phyloP scores from a whole-genome alignment of 2,888 invertebrate species.

The Ophion costatus region DNA sequence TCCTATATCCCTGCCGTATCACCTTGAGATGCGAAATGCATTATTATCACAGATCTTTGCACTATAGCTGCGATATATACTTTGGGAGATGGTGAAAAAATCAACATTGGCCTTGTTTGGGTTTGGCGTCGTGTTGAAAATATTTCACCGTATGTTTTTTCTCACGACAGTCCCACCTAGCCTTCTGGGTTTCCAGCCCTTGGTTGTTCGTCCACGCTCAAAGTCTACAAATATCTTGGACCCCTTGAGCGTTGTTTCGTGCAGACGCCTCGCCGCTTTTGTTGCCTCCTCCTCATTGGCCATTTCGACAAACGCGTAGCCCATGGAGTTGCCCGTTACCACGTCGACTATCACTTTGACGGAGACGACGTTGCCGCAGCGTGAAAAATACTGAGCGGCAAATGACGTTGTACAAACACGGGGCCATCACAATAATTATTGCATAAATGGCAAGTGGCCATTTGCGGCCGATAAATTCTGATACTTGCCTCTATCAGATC shows the following conservation, averaged over 20 bases:
- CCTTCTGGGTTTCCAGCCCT: constrained; percentile 93
- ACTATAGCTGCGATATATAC: too few relatives aligned
- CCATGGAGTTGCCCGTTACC: constrained; percentile 92
- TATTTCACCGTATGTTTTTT: neutral
- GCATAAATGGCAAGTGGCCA: neutral
- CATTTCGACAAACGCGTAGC: constrained; percentile 95
- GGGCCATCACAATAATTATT: too few relatives aligned
- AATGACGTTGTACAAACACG: constrained; percentile 80
- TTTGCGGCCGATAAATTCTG: neutral
- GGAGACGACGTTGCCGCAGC: constrained; percentile 87
- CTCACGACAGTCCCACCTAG: constrained; percentile 84
- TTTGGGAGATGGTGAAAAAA: neutral
- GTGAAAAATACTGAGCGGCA: constrained; percentile 86
- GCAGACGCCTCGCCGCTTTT: constrained; percentile 86
- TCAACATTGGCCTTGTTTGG: neutral
- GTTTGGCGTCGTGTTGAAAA: neutral
- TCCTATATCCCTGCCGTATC: too few relatives aligned
- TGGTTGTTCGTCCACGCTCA: constrained; percentile 89
- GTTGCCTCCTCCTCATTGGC: constrained; percentile 86
- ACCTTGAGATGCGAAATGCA: too few relatives aligned
- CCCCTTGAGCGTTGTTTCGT: constrained; percentile 88
- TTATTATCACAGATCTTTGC: too few relatives aligned
- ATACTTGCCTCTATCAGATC: constrained; percentile 83
- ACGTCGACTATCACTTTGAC: constrained; percentile 87
- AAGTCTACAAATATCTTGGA: constrained; percentile 90